phyloP scores from a whole-genome alignment of 2,113 vertebrate genomes.

The Leptobrachium ailaonicum region DNA sequence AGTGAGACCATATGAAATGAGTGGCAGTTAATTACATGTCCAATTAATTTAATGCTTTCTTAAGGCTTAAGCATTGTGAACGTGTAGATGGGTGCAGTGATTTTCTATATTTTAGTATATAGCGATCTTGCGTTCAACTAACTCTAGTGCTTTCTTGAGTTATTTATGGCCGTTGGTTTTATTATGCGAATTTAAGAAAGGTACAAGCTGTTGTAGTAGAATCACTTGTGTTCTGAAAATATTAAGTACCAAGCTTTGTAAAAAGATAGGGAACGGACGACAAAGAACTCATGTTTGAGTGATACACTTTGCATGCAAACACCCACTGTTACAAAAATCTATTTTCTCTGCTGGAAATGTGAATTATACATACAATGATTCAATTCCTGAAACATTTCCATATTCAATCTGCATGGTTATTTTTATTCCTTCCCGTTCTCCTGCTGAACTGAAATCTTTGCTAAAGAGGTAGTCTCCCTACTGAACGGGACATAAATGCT shows the following conservation, averaged over 20 bases:
- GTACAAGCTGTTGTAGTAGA: constrained; percentile 50
- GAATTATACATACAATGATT: constrained; percentile 42
- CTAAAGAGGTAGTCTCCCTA: constrained; percentile 26
- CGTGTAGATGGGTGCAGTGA: no score
- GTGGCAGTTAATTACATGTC: no score
- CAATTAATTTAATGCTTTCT: no score
- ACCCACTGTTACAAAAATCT: constrained; percentile 40
- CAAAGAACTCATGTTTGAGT: constrained; percentile 50
- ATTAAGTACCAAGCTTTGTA: constrained; percentile 52
- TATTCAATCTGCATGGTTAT: constrained; percentile 32
- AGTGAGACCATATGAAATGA: no score
- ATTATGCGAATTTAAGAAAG: constrained; percentile 43
- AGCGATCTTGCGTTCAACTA: neutral
- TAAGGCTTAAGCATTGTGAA: no score
- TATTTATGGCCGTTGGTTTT: neutral
- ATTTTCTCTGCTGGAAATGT: constrained; percentile 46
- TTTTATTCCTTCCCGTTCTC: constrained; percentile 33
- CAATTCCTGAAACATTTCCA: constrained; percentile 31
- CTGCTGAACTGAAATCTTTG: constrained; percentile 17
- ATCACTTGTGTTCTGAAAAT: constrained; percentile 53
- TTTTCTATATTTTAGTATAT: no score
- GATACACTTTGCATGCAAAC: constrained; percentile 50
- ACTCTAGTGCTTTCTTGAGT: neutral
- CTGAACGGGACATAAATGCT: constrained; percentile 18
- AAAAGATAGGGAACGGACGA: constrained; percentile 54